Evolutionary conservation across 1,140 invertebrate genomes (phyloP), one percentile per base, ranked within the genome.

Genomic region (Rhagoletis zephyria): DNA sequence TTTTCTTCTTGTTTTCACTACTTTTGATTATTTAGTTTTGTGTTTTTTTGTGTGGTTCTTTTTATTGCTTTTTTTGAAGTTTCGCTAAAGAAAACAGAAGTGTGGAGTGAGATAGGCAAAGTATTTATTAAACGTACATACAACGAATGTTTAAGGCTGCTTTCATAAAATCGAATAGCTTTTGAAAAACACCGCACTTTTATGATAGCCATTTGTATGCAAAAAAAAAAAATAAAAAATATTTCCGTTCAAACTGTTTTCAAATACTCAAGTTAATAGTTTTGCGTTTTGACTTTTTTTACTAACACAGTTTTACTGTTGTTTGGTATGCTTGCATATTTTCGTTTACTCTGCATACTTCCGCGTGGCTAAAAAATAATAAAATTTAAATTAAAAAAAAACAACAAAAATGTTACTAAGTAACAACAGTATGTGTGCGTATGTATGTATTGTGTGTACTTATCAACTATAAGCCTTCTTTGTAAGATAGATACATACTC

Each of bases 121-220:
- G 14, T 45, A 42, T 5, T 19, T n/a, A n/a, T n/a, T n/a, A 14
- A 45, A 5, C 42, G n/a, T n/a, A n/a, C 30, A 0, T 48, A 70
- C 40, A 48, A 3, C 40, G 67, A 70, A 45, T 4, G 10, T 42
- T 70, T 14, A 70, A 45, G 42, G 67, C 12, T 10, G 42, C 65
- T 70, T 45, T 70, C 65, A 70, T 70, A 16, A 70, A 70, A 70
- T 42, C 67, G 67, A 70, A 70, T 70, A 70, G 65, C 30, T 45
- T 70, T 70, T 70, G 65, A 70, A 70, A 70, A 12, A 65, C 63
- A 65, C 10, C 19, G 64, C 64, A 42, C 64, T 30, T 67, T 45
- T 48, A 48, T 10, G 67, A 48, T 70, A 70, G 4, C 67, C 67
- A 45, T 70, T 74, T 67, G 64, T 19, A 10, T 12, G 10, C 30